phyloP scores from a whole-genome alignment of 2,888 invertebrate species.

The Apeira syringaria region DNA sequence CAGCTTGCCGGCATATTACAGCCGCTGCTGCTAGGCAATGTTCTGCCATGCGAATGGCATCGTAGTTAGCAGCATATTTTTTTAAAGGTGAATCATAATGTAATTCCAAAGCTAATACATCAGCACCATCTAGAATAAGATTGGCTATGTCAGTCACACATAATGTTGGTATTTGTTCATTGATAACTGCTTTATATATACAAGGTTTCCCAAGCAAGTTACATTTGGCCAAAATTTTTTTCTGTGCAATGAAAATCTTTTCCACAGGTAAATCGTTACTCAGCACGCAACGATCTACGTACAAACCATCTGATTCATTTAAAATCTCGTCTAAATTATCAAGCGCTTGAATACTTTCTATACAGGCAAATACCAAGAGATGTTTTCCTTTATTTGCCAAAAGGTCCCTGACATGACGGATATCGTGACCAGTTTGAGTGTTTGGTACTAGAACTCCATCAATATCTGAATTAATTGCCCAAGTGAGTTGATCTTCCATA shows the following conservation, averaged over 20 bases:
- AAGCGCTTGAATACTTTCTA: slow-evolving; percentile 60
- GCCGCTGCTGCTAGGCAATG: slow-evolving; percentile 88
- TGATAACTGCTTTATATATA: slow-evolving; percentile 93
- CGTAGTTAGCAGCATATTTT: slow-evolving; percentile 55
- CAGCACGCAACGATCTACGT: slow-evolving; percentile 93
- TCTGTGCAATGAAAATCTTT: slow-evolving; percentile 94
- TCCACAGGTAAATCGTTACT: slow-evolving; percentile 94
- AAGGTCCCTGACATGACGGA: slow-evolving; percentile 53
- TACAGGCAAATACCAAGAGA: slow-evolving; percentile 65
- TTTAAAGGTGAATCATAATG: slow-evolving; percentile 70
- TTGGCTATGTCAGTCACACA: slow-evolving; percentile 94
- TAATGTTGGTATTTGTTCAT: slow-evolving; percentile 91
- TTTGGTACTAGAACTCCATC: slow-evolving; percentile 68
- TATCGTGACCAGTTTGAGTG: slow-evolving; percentile 55
- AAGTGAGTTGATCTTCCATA: slow-evolving; percentile 73
- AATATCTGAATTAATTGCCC: slow-evolving; percentile 69
- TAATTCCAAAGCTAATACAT: slow-evolving; percentile 92
- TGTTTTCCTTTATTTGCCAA: slow-evolving; percentile 70
- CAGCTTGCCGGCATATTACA: slow-evolving; percentile 93
- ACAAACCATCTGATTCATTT: slow-evolving; percentile 91
- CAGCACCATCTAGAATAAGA: slow-evolving; percentile 94
- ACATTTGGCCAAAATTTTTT: slow-evolving; percentile 93
- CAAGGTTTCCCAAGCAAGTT: slow-evolving; percentile 93
- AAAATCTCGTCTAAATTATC: slow-evolving; percentile 89
- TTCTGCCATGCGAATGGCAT: slow-evolving; percentile 75